Conservation (phyloP, 2,888 invertebrate genomes). For the Myathropa florea region DNA sequence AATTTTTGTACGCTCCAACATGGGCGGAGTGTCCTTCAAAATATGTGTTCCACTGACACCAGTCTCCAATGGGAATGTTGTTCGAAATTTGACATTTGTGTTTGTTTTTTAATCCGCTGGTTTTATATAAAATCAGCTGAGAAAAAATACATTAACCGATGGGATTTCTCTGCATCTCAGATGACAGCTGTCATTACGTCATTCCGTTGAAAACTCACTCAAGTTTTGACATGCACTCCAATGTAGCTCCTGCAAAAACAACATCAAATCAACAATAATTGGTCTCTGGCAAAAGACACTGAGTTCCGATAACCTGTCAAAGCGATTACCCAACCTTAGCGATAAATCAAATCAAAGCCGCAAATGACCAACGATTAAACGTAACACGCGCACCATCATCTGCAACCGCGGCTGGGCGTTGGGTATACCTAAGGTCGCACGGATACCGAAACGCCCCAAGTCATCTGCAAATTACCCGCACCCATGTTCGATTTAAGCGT, state of each 20-base stretch:
- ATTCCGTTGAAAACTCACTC: too few relatives aligned
- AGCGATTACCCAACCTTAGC: slow-evolving; percentile 2
- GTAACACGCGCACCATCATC: slow-evolving; percentile 8
- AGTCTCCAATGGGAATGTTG: too few relatives aligned
- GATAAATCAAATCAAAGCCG: slow-evolving; percentile 10
- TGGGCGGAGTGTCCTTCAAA: too few relatives aligned
- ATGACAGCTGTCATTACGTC: too few relatives aligned
- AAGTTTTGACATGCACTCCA: not conserved
- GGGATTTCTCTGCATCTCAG: too few relatives aligned
- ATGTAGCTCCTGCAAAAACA: not conserved
- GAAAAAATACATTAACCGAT: too few relatives aligned
- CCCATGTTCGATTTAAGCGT: slow-evolving; percentile 4
- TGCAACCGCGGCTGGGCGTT: not conserved
- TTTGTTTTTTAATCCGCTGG: too few relatives aligned
- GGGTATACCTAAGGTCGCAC: not conserved
- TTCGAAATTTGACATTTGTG: too few relatives aligned
- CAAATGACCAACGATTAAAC: slow-evolving; percentile 11
- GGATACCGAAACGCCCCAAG: not conserved
- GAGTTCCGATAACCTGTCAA: not conserved
- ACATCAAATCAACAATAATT: too few relatives aligned
- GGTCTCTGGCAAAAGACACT: not conserved
- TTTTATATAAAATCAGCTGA: too few relatives aligned
- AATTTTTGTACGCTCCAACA: too few relatives aligned
- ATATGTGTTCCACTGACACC: too few relatives aligned
- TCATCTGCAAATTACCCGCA: slow-evolving; percentile 12